These are phyloP conservation scores for Geopemphigus sp. DNA, from an alignment of 1,140 invertebrate species.

Conservation along the genomic window DNA sequence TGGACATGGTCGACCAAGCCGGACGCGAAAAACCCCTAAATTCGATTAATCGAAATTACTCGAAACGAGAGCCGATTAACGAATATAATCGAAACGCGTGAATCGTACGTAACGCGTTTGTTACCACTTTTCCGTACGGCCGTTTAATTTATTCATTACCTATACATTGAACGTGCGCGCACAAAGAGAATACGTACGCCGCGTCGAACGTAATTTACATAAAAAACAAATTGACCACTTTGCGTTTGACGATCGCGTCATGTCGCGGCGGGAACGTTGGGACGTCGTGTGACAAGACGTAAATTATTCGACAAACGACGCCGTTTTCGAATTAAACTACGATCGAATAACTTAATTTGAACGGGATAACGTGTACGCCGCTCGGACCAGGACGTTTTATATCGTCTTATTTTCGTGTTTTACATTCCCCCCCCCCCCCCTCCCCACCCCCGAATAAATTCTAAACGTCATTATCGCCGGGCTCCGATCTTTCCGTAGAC, in stretches of 20 bases:
- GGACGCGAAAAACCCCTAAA: too few species aligned
- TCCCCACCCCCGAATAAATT: too few species aligned
- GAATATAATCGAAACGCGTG: neutral
- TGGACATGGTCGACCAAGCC: too few species aligned
- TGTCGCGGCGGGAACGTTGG: neutral
- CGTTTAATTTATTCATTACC: neutral
- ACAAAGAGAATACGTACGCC: neutral
- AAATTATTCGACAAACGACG: too few species aligned
- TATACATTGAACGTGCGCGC: neutral
- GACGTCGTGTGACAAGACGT: neutral
- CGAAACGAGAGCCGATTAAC: neutral
- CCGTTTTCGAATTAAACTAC: too few species aligned
- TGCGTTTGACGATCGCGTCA: neutral
- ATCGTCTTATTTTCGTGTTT: too few species aligned
- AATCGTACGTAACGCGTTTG: neutral
- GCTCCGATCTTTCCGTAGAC: too few species aligned
- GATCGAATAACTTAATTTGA: too few species aligned
- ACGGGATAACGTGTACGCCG: too few species aligned
- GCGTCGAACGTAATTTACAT: slow-evolving; percentile 1
- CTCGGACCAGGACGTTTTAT: too few species aligned
- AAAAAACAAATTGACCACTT: slow-evolving; percentile 27
- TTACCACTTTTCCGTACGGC: neutral
- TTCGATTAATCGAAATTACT: neutral
- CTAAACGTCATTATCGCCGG: too few species aligned
- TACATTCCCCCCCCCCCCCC: too few species aligned